Base-by-base conservation (phyloP, 2,888 invertebrate species). In the Nowickia ferox region DNA sequence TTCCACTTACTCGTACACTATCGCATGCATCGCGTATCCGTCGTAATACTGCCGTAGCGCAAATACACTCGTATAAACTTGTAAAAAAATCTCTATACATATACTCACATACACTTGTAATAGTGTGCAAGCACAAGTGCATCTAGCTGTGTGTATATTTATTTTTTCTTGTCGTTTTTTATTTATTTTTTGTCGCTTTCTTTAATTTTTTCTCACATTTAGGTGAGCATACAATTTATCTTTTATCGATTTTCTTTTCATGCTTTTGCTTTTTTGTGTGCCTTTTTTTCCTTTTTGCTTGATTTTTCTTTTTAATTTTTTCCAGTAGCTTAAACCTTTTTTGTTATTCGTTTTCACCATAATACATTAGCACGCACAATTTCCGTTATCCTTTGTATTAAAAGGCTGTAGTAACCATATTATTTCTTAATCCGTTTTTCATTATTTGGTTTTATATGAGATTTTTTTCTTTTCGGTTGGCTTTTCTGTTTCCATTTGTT, bases 301-400 rank as follows among this genome's bases (percentile, higher is more conserved):
- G 63, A 15, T 46, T 77, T 83, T 65, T 55, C 48, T 77, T 66
- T 77, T 69, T 30, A 30, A 71, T 40, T 71, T 77, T 83, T 66
- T 44, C 59, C 72, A 72, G 42, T 46, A 59, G 75, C 63, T 80
- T 71, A 59, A 55, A 38, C 40, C 44, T 72, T 66, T 44, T 76
- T 53, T 61, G 59, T 61, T 78, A 17, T n/a, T 76, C 66, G 46
- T 55, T 68, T 69, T 48, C 71, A 66, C 76, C 71, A 77, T 80
- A 83, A 80, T n/a, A 76, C 86, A 86, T 83, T 83, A 86, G 76
- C 86, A 86, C 86, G 86, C 86, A 86, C 86, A 80, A 80, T 83
- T 86, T 83, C 76, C 77, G 63, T 78, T 78, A 51, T 84, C 53
- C 72, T 78, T 72, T 83, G 61, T 66, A 66, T 55, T 66, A 68